phyloP scores from a whole-genome alignment of 2,113 vertebrate species.

The Silurus meridionalis region DNA sequence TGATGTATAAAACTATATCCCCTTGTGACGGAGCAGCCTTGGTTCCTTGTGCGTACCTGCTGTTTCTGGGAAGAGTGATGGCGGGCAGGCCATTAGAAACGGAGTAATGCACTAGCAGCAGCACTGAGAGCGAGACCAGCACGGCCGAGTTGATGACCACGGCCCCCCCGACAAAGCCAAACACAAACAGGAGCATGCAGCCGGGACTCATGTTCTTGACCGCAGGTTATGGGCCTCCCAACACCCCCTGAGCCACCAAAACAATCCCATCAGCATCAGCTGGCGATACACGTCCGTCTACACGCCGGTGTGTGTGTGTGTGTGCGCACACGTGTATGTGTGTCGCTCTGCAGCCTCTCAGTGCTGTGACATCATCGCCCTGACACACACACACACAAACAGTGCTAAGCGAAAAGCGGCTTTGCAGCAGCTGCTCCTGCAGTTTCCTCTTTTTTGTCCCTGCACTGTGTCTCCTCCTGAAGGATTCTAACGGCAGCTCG shows the following conservation, averaged over 20 bases:
- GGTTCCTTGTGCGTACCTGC: slow-evolving; percentile 79
- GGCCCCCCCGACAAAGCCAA: slow-evolving; percentile 98
- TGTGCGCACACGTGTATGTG: background rate
- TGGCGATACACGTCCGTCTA: slow-evolving; percentile 25
- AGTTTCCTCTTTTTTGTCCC: background rate
- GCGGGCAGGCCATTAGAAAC: slow-evolving; percentile 86
- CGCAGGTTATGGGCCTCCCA: slow-evolving; percentile 60
- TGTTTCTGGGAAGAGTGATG: slow-evolving; percentile 83
- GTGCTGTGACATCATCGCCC: slow-evolving; percentile 78
- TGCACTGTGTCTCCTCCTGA: slow-evolving; percentile 30
- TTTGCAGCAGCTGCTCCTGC: slow-evolving; percentile 46
- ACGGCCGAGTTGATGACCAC: slow-evolving; percentile 99
- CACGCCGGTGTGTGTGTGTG: background rate
- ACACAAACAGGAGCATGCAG: slow-evolving; percentile 99
- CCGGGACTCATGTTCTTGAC: slow-evolving; percentile 94
- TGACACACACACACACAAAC: background rate
- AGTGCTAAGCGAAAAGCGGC: background rate
- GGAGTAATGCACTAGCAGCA: slow-evolving; percentile 98
- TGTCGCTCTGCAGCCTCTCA: slow-evolving; percentile 72
- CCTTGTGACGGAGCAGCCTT: background rate
- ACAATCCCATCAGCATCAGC: slow-evolving; percentile 80
- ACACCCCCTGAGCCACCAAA: slow-evolving; percentile 72
- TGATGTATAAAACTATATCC: background rate
- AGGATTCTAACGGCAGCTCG: slow-evolving; percentile 31
- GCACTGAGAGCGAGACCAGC: slow-evolving; percentile 93